Percentiles rank a stretch among this genome's conserved stretches.
These are phyloP conservation scores for Pseudomyrmex sp. DNA, from an alignment of 1,140 invertebrate genomes.

Conservation along the genomic window DNA sequence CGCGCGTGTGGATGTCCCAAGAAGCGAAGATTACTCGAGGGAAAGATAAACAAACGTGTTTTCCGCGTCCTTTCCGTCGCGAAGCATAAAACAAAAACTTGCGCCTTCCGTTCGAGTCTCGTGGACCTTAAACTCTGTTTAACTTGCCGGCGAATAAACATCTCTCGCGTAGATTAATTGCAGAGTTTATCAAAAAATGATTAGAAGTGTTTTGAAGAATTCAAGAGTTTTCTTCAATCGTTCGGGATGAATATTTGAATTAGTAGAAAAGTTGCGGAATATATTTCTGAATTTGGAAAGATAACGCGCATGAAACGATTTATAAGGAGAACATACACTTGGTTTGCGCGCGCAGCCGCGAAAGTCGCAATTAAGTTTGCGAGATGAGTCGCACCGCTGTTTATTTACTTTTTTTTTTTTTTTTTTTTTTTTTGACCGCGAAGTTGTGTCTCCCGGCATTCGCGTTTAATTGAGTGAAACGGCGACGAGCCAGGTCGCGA, in stretches of 20 bases:
- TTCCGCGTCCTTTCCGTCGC: constrained; percentile 45
- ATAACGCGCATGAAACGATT: too few species aligned
- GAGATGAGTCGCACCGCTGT: background rate
- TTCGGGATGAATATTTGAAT: background rate
- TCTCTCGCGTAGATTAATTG: constrained; percentile 47
- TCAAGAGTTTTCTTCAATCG: background rate
- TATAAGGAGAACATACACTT: background rate
- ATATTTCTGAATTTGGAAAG: background rate
- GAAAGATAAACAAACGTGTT: constrained; percentile 58
- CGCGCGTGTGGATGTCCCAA: constrained; percentile 40
- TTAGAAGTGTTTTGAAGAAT: background rate
- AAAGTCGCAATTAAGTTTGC: background rate
- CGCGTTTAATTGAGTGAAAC: constrained; percentile 64
- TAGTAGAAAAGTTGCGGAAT: background rate
- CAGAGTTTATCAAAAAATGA: constrained; percentile 18
- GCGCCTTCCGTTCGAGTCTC: constrained; percentile 26
- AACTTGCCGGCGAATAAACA: constrained; percentile 49
- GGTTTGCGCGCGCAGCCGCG: background rate
- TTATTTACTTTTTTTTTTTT: too few species aligned
- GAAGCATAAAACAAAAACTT: constrained; percentile 47
- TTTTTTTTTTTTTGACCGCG: constrained; percentile 13
- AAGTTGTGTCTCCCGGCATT: constrained; percentile 22
- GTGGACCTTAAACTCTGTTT: constrained; percentile 52
- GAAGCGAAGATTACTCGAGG: constrained; percentile 54
- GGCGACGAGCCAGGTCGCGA: constrained; percentile 43